These are phyloP conservation scores for Drosophila ogumai DNA, from an alignment of 1,140 invertebrate species.

Conservation along the genomic window DNA sequence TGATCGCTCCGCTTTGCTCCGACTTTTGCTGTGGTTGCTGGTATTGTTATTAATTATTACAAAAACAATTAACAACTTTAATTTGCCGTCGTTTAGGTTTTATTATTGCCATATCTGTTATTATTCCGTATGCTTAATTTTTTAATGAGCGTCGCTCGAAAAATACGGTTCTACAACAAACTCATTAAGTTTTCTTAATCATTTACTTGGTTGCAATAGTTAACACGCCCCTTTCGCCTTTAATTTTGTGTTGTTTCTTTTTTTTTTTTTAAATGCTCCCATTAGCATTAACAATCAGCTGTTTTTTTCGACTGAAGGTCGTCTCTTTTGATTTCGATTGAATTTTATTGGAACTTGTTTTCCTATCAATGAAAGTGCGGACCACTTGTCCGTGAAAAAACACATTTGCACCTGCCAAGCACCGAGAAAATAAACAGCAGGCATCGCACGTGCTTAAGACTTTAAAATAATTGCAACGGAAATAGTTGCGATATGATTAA, in stretches of 20 bases:
- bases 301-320: constrained; percentile 62
- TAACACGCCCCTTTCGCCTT: constrained; percentile 45
- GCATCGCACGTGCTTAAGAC: constrained; percentile 10
- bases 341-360: constrained; percentile 48
- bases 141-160: constrained; percentile 73
- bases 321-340: constrained; percentile 51
- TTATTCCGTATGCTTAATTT: constrained; percentile 73
- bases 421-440: constrained; percentile 3
- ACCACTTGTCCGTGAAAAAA: constrained; percentile 33
- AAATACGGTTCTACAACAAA: constrained; percentile 79
- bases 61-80: constrained; percentile 81
- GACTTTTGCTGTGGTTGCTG: constrained; percentile 16
- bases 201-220: constrained; percentile 69
- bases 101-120: constrained; percentile 51
- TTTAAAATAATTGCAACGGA: constrained; percentile 22
- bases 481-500: constrained; percentile 43
- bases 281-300: constrained; percentile 66
- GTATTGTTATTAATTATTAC: constrained; percentile 77
- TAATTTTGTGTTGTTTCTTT: background rate
- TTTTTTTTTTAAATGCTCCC: constrained; percentile 26
- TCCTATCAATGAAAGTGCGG: constrained; percentile 30
- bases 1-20: constrained; percentile 18
- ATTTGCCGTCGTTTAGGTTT: constrained; percentile 73
- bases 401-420: constrained; percentile 11
- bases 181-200: constrained; percentile 77